phyloP scores from a whole-genome alignment of 2,113 vertebrate species.

The Centropus bengalensis region DNA sequence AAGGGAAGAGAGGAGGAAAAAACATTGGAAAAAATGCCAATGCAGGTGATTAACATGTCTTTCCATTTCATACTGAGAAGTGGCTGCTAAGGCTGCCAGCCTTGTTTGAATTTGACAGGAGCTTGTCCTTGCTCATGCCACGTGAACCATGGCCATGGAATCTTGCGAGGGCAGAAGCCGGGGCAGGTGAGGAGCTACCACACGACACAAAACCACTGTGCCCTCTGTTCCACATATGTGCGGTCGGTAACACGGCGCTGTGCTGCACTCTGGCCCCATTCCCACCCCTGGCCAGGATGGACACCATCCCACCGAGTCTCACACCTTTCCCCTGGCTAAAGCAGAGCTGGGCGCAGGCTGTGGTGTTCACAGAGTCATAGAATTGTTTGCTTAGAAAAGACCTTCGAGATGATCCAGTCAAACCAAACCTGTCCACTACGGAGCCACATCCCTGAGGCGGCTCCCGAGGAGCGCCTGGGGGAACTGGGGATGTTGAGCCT shows the following conservation, averaged over 20 bases:
- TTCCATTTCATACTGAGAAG: not conserved
- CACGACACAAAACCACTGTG: accelerated
- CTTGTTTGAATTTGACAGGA: not conserved
- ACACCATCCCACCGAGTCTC: too few relatives aligned
- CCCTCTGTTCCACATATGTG: accelerated
- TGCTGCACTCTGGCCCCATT: accelerated
- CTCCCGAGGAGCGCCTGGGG: too few relatives aligned
- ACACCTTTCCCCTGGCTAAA: not conserved
- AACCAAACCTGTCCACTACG: too few relatives aligned
- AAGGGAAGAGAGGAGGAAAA: not conserved
- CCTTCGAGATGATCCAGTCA: too few relatives aligned
- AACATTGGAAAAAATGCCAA: not conserved
- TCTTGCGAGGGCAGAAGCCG: not conserved
- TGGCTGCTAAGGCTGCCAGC: not conserved
- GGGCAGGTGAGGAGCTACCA: not conserved
- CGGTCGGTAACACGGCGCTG: accelerated
- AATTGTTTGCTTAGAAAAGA: too few relatives aligned
- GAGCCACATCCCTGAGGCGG: too few relatives aligned
- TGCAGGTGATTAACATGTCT: not conserved
- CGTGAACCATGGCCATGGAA: accelerated
- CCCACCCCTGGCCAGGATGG: accelerated
- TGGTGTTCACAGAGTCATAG: too few relatives aligned
- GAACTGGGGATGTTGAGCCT: too few relatives aligned
- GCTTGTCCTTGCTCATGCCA: not conserved
- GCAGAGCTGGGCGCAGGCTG: not conserved